Base-by-base conservation (phyloP, 2,888 invertebrate species). In the Biston betularia region DNA sequence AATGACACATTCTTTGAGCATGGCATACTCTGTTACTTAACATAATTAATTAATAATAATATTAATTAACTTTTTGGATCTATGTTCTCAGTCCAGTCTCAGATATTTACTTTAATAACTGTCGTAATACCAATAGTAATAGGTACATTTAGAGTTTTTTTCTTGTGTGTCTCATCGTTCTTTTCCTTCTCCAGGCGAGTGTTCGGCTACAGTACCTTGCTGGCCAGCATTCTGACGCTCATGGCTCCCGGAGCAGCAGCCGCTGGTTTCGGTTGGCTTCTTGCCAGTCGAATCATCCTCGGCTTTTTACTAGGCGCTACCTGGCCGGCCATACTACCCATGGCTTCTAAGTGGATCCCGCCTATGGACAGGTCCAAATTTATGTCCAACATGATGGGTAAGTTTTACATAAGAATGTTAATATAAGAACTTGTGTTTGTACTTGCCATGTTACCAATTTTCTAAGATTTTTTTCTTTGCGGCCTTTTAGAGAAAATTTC, bases 271-370 rank as follows among this genome's bases (percentile, higher is more conserved):
- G 94, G 95, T 45, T 95, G 96, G 73, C 93, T 98, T 33, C 95
- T 98, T 55, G 94, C 96, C 11, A 91, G 97, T 9, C 94, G 98
- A 68, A 95, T 97, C 6, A 75, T 97, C 6, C 94, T 97, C 35
- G 97, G 97, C 58, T 95, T 97, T 79, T 95, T 97, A 84, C 94
- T 97, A 88, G 97, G 98, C 57, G 98, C 97, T 12, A 97, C 98
- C 9, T 99, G 98, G 97, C 99, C 99, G 0, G 97, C 98, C 7
- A 98, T 98, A 81, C 97, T 98, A 68, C 97, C 98, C 6, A 96
- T 99, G 95, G 98, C 98, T 46, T 97, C 98, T 8, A 96, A 96
- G 72, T 99, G 99, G 99, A 97, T 98, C 67, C 98, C 98, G 8
- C 98, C 98, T 11, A 95, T 97, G 94, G 98, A 99, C 85, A 95